Evolutionary conservation across 2,888 invertebrate species (phyloP).

Genomic region (Stenoptilia bipunctidactyla): DNA sequence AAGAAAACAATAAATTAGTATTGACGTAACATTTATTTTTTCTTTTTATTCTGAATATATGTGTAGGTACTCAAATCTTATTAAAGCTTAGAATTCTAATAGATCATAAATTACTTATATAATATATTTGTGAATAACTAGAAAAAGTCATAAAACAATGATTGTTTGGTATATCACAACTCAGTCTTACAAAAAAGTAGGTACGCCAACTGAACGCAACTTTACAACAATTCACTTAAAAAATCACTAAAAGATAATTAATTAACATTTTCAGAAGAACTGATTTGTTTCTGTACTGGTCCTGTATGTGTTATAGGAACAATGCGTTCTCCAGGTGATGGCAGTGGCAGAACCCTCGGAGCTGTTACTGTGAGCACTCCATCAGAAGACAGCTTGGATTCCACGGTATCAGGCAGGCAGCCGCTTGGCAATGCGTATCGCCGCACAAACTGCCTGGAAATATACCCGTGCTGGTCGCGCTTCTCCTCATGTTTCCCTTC

Average conservation of each 20-base stretch:
- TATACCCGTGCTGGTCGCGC: slow-evolving; percentile 78
- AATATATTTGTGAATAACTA: too few relatives aligned
- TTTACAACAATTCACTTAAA: too few relatives aligned
- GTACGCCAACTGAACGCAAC: too few relatives aligned
- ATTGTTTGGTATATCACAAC: neutral
- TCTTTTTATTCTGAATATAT: too few relatives aligned
- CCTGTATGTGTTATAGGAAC: slow-evolving; percentile 75
- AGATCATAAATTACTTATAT: too few relatives aligned
- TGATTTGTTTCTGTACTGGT: slow-evolving; percentile 49
- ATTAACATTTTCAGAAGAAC: slow-evolving; percentile 19
- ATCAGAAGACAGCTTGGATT: slow-evolving; percentile 81
- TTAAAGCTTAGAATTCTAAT: too few relatives aligned
- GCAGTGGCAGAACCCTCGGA: slow-evolving; percentile 60
- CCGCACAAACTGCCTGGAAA: slow-evolving; percentile 80
- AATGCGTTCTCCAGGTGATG: slow-evolving; percentile 61
- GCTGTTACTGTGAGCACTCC: slow-evolving; percentile 81
- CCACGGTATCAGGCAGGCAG: slow-evolving; percentile 78
- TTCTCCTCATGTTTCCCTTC: slow-evolving; percentile 86
- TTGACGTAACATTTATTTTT: too few relatives aligned
- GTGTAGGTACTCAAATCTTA: too few relatives aligned
- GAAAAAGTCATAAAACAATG: too few relatives aligned
- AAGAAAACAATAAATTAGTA: too few relatives aligned
- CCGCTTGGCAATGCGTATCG: slow-evolving; percentile 80
- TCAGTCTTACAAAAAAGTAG: neutral
- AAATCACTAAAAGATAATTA: too few relatives aligned